phyloP scores from a whole-genome alignment of 1,140 invertebrate genomes.

The Tetramorium parvispinum region DNA sequence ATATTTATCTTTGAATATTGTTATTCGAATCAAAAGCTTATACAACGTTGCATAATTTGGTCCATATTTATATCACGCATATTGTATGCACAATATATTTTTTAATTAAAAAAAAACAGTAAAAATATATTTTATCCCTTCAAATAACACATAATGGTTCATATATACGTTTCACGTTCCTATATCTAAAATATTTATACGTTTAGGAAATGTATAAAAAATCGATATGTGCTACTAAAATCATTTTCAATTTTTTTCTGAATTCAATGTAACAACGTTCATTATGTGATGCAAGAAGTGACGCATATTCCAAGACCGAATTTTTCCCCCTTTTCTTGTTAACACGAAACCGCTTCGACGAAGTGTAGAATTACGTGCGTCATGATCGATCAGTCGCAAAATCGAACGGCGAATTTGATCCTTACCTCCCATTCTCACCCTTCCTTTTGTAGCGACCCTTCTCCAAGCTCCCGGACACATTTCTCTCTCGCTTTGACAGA shows the following conservation, averaged over 20 bases:
- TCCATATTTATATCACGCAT: not conserved
- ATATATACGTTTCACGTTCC: too few relatives aligned
- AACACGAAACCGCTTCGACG: constrained; percentile 32
- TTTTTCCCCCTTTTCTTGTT: constrained; percentile 35
- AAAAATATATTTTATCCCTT: too few relatives aligned
- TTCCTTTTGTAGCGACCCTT: constrained; percentile 17
- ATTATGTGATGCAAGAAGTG: not conserved
- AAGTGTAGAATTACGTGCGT: constrained; percentile 55
- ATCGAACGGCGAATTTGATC: constrained; percentile 54
- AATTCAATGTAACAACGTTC: not conserved
- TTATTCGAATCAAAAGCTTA: not conserved
- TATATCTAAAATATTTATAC: too few relatives aligned
- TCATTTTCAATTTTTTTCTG: not conserved
- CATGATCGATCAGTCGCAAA: constrained; percentile 55
- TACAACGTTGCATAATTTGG: not conserved
- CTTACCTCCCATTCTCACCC: constrained; percentile 17
- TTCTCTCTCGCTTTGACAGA: constrained; percentile 44
- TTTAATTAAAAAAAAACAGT: not conserved
- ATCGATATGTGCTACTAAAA: too few relatives aligned
- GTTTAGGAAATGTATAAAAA: too few relatives aligned
- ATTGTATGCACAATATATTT: not conserved
- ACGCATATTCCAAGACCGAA: constrained; percentile 3
- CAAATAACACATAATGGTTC: too few relatives aligned
- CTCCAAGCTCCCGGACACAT: constrained; percentile 23
- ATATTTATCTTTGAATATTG: not conserved